Evolutionary conservation across 2,113 vertebrate species (phyloP).

Genomic region (Anser brachyrhynchus): DNA sequence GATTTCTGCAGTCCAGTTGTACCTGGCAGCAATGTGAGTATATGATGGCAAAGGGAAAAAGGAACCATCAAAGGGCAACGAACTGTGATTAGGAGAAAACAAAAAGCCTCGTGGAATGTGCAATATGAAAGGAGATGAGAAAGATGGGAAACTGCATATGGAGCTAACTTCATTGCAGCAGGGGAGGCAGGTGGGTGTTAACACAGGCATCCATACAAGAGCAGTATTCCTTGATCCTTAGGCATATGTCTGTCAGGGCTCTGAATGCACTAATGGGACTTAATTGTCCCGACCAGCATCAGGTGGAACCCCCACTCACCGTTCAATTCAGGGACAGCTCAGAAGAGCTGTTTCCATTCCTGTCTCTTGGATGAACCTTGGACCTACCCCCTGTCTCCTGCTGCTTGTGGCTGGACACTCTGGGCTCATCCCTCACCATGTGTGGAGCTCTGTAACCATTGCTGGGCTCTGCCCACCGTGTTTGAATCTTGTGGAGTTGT

Average conservation of each 20-base stretch:
- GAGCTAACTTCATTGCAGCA: not conserved
- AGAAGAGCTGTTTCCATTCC: not conserved
- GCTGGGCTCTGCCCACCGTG: not conserved
- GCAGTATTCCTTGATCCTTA: not conserved
- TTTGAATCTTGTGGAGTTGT: not conserved
- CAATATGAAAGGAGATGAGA: not conserved
- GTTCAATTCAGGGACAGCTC: not conserved
- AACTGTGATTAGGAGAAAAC: not conserved
- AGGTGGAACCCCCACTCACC: not conserved
- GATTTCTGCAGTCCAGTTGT: not conserved
- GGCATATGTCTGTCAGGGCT: not conserved
- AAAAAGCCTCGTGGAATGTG: not conserved
- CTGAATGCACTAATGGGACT: not conserved
- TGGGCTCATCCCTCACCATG: accelerated
- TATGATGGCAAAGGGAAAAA: not conserved
- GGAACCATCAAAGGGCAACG: not conserved
- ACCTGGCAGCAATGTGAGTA: not conserved
- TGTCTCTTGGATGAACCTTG: not conserved
- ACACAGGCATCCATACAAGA: not conserved
- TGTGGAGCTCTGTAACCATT: not conserved
- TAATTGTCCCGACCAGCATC: not conserved
- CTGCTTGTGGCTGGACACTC: not conserved
- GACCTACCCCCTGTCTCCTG: not conserved
- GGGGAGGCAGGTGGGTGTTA: not conserved
- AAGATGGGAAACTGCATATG: not conserved